Percentiles rank a stretch among this genome's conserved stretches.
Conservation (phyloP, 2,888 invertebrate genomes). For the Diarsia mendica region DNA sequence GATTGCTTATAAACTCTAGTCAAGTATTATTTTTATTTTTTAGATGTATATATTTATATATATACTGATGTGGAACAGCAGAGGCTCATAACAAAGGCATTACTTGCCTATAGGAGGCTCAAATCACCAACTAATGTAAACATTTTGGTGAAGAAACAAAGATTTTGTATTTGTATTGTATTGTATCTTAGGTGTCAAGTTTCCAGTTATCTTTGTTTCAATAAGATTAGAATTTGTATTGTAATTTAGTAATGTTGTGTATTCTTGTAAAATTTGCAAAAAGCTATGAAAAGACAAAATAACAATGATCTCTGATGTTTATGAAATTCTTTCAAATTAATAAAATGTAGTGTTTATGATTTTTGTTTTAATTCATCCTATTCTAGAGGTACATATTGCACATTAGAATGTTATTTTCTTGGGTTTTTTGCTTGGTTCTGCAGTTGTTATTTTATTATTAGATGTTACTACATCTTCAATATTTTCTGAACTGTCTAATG, state of each 20-base stretch:
- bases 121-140: too few relatives aligned
- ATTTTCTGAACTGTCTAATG: constrained; percentile 79
- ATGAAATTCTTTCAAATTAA: constrained; percentile 19
- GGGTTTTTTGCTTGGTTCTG: constrained; percentile 77
- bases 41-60: not conserved
- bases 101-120: too few relatives aligned
- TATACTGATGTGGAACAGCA: too few relatives aligned
- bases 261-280: constrained; percentile 12
- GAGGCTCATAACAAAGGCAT: too few relatives aligned
- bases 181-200: not conserved
- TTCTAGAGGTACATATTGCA: not conserved
- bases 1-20: constrained; percentile 74
- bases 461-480: constrained; percentile 84
- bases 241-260: not conserved
- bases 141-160: too few relatives aligned
- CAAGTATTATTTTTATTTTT: not conserved
- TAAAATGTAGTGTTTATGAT: constrained; percentile 6
- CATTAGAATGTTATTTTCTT: constrained; percentile 86
- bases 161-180: too few relatives aligned
- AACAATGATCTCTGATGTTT: constrained; percentile 48
- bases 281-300: constrained; percentile 59
- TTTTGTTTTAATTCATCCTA: constrained; percentile 39
- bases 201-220: not conserved
- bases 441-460: constrained; percentile 55
- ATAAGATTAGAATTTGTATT: not conserved